Base-by-base conservation (phyloP, 2,888 invertebrate species). In the Mesorhabditis belari region DNA sequence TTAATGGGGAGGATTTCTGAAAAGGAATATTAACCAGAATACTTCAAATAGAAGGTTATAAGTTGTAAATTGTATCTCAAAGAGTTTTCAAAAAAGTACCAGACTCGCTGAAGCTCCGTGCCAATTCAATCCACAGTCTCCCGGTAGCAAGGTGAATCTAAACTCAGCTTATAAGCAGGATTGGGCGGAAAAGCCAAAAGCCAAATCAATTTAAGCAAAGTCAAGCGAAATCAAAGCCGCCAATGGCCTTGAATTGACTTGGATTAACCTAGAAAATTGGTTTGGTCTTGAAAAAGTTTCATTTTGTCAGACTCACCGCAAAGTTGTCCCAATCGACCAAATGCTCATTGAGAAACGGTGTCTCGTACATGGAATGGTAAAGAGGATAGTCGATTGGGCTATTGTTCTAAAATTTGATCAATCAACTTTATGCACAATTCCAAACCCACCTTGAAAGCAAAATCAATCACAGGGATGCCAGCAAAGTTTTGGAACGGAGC, bases 41-140 rank as follows among this genome's bases (percentile, higher is more conserved):
- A n/a, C n/a, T n/a, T n/a, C n/a, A n/a, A n/a, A n/a, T n/a, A n/a
- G n/a, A n/a, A n/a, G n/a, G 83, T 3, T 81, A 76, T n/a, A n/a
- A n/a, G n/a, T n/a, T n/a, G n/a, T n/a, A n/a, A n/a, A n/a, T n/a
- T n/a, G n/a, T n/a, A n/a, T n/a, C n/a, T n/a, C n/a, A n/a, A n/a
- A n/a, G n/a, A n/a, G n/a, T n/a, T n/a, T n/a, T n/a, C n/a, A n/a
- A n/a, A n/a, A n/a, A n/a, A n/a, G n/a, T n/a, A n/a, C n/a, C n/a
- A n/a, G n/a, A n/a, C n/a, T n/a, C n/a, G n/a, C n/a, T n/a, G n/a
- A n/a, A n/a, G n/a, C n/a, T n/a, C n/a, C n/a, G 70, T 0, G 82
- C 81, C 53, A 83, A 61, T 60, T 83, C 81, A 2, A 79, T 80
- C 83, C 82, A 80, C 26, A 81, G 76, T 59, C 81, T 79, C 4